These are phyloP conservation scores for Aphelenchoides fujianensis DNA, from an alignment of 1,140 invertebrate species.

Conservation along the genomic window DNA sequence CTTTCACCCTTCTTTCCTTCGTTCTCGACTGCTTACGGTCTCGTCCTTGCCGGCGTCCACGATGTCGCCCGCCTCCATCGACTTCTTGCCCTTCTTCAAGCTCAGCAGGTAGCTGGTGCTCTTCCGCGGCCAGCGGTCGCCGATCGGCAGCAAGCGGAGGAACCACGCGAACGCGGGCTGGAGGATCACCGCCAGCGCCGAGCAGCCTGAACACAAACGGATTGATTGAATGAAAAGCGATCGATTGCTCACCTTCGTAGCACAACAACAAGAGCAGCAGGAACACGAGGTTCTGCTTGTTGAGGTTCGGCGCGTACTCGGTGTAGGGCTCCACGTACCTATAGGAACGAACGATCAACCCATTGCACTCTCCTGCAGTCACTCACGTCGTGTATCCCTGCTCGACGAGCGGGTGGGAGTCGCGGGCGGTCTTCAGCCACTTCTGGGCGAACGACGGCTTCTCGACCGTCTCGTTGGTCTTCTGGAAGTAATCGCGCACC, in stretches of 20 bases:
- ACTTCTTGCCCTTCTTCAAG: conserved; percentile 56
- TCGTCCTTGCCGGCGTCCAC: conserved; percentile 53
- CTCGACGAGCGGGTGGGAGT: conserved; percentile 28
- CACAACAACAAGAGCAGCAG: conserved; percentile 53
- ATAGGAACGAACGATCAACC: neutral
- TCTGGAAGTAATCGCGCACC: conserved; percentile 14
- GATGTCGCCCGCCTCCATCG: conserved; percentile 58
- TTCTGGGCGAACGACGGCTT: neutral
- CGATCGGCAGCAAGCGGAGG: conserved; percentile 49
- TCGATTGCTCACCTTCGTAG: conserved; percentile 47
- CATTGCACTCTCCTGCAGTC: neutral
- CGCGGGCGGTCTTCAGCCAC: conserved; percentile 14
- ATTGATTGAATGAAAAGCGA: conserved; percentile 16
- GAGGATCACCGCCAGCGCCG: conserved; percentile 52
- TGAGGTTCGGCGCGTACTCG: conserved; percentile 54
- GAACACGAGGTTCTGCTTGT: conserved; percentile 49
- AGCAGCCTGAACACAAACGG: conserved; percentile 49
- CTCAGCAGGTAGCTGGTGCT: conserved; percentile 50
- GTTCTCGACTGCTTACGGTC: no score
- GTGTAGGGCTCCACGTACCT: conserved; percentile 30
- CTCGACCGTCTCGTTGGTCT: neutral
- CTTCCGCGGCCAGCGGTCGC: conserved; percentile 48
- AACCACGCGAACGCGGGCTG: conserved; percentile 53
- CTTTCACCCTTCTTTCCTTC: no score
- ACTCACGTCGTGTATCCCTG: conserved; percentile 6